Evolutionary conservation across 2,113 vertebrate genomes (phyloP).

Genomic region (Labeo catla): DNA sequence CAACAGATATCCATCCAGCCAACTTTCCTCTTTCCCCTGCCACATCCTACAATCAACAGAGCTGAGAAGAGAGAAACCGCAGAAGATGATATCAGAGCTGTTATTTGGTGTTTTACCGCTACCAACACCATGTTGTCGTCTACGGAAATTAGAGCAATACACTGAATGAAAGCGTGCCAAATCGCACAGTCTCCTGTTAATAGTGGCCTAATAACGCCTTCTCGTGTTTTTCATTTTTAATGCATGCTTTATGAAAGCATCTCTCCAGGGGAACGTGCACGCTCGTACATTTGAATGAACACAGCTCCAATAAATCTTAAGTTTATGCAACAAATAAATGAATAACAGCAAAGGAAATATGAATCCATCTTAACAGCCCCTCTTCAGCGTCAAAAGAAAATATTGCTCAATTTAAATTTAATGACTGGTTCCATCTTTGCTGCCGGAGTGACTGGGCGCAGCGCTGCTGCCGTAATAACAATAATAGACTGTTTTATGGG

Average conservation of each 20-base stretch:
- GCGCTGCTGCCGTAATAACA: conserved; percentile 71
- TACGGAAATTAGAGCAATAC: conserved; percentile 26
- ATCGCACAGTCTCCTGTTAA: conserved; percentile 52
- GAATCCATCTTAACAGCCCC: conserved; percentile 65
- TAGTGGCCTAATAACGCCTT: conserved; percentile 62
- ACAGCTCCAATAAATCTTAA: conserved; percentile 61
- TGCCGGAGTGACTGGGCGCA: conserved; percentile 64
- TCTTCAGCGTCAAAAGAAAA: conserved; percentile 70
- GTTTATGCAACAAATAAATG: conserved; percentile 71
- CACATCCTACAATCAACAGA: conserved; percentile 30
- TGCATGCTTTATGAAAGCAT: conserved; percentile 65
- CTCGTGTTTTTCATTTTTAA: conserved; percentile 58
- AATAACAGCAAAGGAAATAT: conserved; percentile 62
- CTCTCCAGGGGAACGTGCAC: conserved; percentile 55
- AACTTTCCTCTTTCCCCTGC: conserved; percentile 21
- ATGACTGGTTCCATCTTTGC: conserved; percentile 72
- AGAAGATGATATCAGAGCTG: neutral
- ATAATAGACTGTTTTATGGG: conserved; percentile 76
- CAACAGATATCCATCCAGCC: conserved; percentile 22
- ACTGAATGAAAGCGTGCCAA: conserved; percentile 49
- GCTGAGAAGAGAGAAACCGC: neutral
- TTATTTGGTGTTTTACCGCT: neutral
- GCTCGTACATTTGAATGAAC: conserved; percentile 53
- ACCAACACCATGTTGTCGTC: conserved; percentile 15
- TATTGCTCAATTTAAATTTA: conserved; percentile 79